Percentiles rank a stretch among this genome's conserved stretches.
phyloP scores from a whole-genome alignment of 2,113 vertebrate species.

The Saccopteryx bilineata region DNA sequence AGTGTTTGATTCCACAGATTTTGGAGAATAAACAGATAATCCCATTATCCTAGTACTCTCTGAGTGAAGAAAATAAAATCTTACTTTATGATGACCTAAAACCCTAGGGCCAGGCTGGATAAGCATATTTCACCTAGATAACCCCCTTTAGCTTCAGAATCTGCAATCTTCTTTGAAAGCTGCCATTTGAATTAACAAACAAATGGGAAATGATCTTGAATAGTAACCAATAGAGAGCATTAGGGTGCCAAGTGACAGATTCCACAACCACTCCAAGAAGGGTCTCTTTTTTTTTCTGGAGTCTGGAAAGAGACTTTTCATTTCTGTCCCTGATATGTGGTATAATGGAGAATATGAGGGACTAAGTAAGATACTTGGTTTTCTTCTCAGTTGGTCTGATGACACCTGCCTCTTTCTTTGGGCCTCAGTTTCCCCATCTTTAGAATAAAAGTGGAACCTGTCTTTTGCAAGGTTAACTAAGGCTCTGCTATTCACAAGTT shows the following conservation, averaged over 20 bases:
- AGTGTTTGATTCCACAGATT: constrained; percentile 68
- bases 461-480: constrained; percentile 47
- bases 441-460: constrained; percentile 52
- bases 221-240: neutral
- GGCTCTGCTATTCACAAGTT: neutral
- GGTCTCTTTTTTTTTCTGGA: too few relatives aligned
- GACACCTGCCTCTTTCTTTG: constrained; percentile 22
- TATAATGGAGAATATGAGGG: constrained; percentile 16
- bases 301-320: neutral
- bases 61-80: constrained; percentile 80
- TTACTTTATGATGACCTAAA: constrained; percentile 81
- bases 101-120: constrained; percentile 70
- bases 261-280: too few relatives aligned
- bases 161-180: constrained; percentile 46
- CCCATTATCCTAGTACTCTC: constrained; percentile 74
- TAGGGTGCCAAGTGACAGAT: too few relatives aligned
- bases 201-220: constrained; percentile 31
- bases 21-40: constrained; percentile 71
- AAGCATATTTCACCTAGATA: constrained; percentile 41
- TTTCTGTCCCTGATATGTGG: neutral
- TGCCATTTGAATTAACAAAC: constrained; percentile 40
- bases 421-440: constrained; percentile 30
- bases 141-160: constrained; percentile 31
- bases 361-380: constrained; percentile 9
- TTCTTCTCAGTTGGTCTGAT: constrained; percentile 46